Evolutionary conservation across 2,797 vertebrate species (phyloP), one percentile per base, ranked within the genome.

Genomic region (Geotrypetes seraphini): DNA sequence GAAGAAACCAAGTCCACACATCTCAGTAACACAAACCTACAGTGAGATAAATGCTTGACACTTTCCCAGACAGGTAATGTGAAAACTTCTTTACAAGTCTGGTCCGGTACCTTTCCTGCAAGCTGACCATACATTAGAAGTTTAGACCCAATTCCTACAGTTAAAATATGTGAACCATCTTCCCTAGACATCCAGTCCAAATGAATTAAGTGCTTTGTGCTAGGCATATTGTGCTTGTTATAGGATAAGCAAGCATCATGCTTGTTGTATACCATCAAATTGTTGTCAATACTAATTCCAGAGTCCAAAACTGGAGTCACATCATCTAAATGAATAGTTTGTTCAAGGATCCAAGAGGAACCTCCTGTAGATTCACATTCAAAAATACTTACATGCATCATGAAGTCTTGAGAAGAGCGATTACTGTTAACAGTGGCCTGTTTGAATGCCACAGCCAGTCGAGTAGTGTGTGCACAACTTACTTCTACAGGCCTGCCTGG

Each of bases 111-210:
- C 19, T 88, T 95, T 28, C 90, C 88, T 33, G 82, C 81, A 4
- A 96, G 55, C 9, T 81, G 78, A 6, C 95, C 95, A 33, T 94
- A 99, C 88, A 97, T 96, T 51, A 83, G 86, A 37, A 99, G 87
- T 63, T 91, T 96, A 47, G 92, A 90, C 15, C 93, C 93, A 36
- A 98, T 84, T 34, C 91, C 88, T 18, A 98, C 81, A 6, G 96
- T 99, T 19, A 98, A 63, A 66, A 98, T 80, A 66, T 98, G 95
- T n/a, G 94, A 95, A 6, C 96, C 93, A 53, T 98, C 92, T 66
- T 99, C 96, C 53, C 92, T 86, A 44, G 96, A 99, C 60, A 98
- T 96, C 95, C 96, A 99, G 19, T 97, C 96, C 71, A 99, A 78
- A 53, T 92, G 92, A 65, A 99, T 87, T 33, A 88, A 69, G 50